Base-by-base conservation (phyloP, 2,113 vertebrate species). In the Apus apus region DNA sequence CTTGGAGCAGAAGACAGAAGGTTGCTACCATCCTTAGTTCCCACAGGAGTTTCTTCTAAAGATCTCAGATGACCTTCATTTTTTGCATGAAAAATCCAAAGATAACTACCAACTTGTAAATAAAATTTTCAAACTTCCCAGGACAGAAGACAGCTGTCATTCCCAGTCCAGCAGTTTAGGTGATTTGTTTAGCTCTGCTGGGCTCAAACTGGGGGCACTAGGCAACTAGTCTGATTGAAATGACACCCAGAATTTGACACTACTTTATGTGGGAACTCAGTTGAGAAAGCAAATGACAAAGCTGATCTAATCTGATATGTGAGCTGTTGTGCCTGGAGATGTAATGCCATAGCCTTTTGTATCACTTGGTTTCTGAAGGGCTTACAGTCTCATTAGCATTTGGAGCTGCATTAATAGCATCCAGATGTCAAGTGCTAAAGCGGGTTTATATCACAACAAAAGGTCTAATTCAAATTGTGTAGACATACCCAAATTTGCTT, bases 381-480 rank as follows among this genome's bases (percentile, higher is more conserved):
- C 43, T 74, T 84, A 46, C 4, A 1, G n/a, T 74, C 51, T 92
- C 72, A 84, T 90, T 89, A 90, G 89, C 61, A 89, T 95, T 92
- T 81, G 4, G 2, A 2, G 1, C 65, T 74, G 76, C 90, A 77
- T 84, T 93, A 95, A 94, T 34, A 81, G 80, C 80, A 89, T 67
- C 68, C 94, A 95, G 75, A 89, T 93, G 86, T 84, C 94, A 95
- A 96, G 46, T 84, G 88, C 83, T 87, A 89, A 94, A 90, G 34
- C 0, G 2, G 4, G 29, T 92, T 4, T 34, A 56, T 25, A 67
- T 25, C 71, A 38, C 80, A 93, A 86, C 11, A 74, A 71, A 84
- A 89, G 48, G 34, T 74, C 68, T 84, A 74, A 88, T 64, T 38
- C 68, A 90, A 93, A 94, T 84, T 29, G 46, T 48, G 43, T n/a